Evolutionary conservation across 2,113 vertebrate genomes (phyloP), one percentile per base, ranked within the genome.

Genomic region (Numida meleagris): DNA sequence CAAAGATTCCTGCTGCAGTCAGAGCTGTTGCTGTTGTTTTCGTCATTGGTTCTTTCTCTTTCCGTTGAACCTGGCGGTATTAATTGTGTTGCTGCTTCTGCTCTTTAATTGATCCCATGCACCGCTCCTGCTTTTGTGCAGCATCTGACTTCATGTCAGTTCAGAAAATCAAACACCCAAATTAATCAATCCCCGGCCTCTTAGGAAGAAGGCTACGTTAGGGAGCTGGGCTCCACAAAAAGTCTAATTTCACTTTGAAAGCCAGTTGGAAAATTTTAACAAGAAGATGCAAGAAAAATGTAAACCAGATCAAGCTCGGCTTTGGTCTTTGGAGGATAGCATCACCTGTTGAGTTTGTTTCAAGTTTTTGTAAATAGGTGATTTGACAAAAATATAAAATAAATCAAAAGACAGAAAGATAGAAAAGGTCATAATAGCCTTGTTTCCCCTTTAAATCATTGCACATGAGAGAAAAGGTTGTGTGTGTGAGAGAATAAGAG

Each of bases 181-280:
- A 97, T 96, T 97, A 97, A 95, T 96, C 95, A 94, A 92, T 96
- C 96, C 96, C 95, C 95, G 94, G 86, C 95, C 86, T 91, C 94
- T 91, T 90, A 93, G 93, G 96, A 97, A 96, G 92, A 96, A 96
- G 95, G 84, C 93, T 45, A 10, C 83, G 3, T 94, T 92, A 89
- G 90, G 92, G 95, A 97, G 95, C 95, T 92, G 86, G 92, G 86
- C 71, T 94, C 87, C 80, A 94, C 95, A 95, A 94, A 96, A 96
- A 90, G 92, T 96, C 96, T 97, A 96, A 97, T 97, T 97, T 96
- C 94, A 97, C 96, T 97, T 97, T 96, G 95, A 96, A 97, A 96
- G 95, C 90, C 95, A 92, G 95, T 96, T 96, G 95, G 96, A 97
- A 96, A 97, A 97, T 82, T 97, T 96, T 96, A 96, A 96, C 95